phyloP scores from a whole-genome alignment of 2,113 vertebrate species.

The Poeciliopsis prolifica region DNA sequence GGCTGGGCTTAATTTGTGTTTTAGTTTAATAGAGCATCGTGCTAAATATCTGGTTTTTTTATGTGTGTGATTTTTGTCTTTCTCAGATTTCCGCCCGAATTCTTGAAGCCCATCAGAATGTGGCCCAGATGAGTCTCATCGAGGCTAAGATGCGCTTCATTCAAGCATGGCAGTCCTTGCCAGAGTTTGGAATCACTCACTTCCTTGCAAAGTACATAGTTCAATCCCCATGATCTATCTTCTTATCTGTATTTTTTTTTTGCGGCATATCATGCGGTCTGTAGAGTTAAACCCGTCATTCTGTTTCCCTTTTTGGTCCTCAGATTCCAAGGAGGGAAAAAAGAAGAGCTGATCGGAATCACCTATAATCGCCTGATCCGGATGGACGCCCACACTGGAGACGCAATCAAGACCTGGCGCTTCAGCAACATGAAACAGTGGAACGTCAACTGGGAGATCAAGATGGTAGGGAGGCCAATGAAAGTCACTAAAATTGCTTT shows the following conservation, averaged over 20 bases:
- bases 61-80: slow-evolving; percentile 31
- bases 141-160: slow-evolving; percentile 99
- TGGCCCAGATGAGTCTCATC: slow-evolving; percentile 98
- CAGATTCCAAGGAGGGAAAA: slow-evolving; percentile 96
- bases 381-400: slow-evolving; percentile 93
- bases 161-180: slow-evolving; percentile 97
- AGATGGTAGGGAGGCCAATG: slow-evolving; percentile 85
- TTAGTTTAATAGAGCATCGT: background rate
- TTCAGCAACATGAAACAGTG: slow-evolving; percentile 99
- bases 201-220: slow-evolving; percentile 90
- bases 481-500: background rate
- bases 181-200: slow-evolving; percentile 98
- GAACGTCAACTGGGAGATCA: slow-evolving; percentile 99
- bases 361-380: slow-evolving; percentile 97
- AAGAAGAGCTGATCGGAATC: slow-evolving; percentile 97
- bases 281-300: background rate
- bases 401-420: slow-evolving; percentile 97
- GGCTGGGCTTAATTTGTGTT: background rate
- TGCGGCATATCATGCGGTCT: background rate
- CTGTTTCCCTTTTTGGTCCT: background rate
- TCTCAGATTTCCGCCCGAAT: slow-evolving; percentile 93
- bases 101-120: slow-evolving; percentile 97
- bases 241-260: background rate
- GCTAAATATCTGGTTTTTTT: background rate
- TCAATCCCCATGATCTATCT: background rate